Conservation (phyloP, 2,113 vertebrate species). For the Notarius lentiginosus region DNA sequence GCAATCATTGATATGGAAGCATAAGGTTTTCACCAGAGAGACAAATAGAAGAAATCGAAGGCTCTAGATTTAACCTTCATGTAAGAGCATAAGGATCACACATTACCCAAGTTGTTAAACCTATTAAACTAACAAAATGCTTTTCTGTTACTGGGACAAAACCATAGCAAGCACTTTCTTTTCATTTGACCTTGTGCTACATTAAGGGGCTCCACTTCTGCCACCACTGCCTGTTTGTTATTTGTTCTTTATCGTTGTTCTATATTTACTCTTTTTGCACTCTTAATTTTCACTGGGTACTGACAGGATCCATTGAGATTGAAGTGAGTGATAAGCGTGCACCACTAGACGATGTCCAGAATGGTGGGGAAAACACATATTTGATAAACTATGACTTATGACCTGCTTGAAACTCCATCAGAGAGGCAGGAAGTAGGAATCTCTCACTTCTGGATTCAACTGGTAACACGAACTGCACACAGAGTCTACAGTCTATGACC, state of each 20-base stretch:
- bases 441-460: not conserved
- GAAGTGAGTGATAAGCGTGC: too few relatives aligned
- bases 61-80: not conserved
- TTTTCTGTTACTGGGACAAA: not conserved
- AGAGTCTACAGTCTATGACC: not conserved
- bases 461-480: not conserved
- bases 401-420: not conserved
- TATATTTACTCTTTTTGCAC: not conserved
- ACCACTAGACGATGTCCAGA: not conserved
- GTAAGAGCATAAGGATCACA: not conserved
- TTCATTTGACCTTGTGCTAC: not conserved
- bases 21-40: not conserved
- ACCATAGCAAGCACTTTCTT: not conserved
- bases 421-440: not conserved
- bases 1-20: too few relatives aligned
- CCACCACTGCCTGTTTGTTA: not conserved
- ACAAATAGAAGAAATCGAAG: not conserved
- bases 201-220: not conserved
- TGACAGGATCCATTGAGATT: not conserved
- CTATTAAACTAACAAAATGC: not conserved
- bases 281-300: not conserved
- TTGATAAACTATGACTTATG: not conserved
- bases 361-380: not conserved
- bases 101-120: not conserved
- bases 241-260: not conserved